Conservation (phyloP, 2,888 invertebrate genomes). For the Temnothorax unifasciatus region DNA sequence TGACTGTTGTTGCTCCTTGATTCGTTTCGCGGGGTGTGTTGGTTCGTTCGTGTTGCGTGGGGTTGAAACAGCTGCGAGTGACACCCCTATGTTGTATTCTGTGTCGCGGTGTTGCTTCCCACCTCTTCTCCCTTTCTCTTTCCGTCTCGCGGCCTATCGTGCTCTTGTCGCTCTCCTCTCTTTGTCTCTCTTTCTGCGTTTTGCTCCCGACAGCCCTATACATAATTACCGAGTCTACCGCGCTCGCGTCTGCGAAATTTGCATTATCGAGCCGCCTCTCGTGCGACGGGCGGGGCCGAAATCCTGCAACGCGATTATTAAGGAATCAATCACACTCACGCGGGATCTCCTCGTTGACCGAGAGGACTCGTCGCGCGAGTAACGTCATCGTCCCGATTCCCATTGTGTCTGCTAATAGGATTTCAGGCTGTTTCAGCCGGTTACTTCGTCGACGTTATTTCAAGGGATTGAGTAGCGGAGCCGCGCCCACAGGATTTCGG, state of each 20-base stretch:
- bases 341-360: slow-evolving; percentile 37
- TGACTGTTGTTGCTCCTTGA: slow-evolving; percentile 78
- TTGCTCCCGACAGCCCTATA: slow-evolving; percentile 66
- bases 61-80: slow-evolving; percentile 82
- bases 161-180: slow-evolving; percentile 34
- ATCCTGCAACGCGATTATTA: slow-evolving; percentile 74
- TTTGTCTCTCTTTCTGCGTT: slow-evolving; percentile 50
- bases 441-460: slow-evolving; percentile 52
- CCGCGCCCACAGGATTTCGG: slow-evolving; percentile 5
- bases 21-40: slow-evolving; percentile 68
- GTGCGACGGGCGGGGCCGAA: slow-evolving; percentile 52
- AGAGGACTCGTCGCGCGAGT: slow-evolving; percentile 33
- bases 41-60: slow-evolving; percentile 70
- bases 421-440: slow-evolving; percentile 40
- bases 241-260: slow-evolving; percentile 74
- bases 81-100: slow-evolving; percentile 77
- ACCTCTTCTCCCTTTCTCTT: slow-evolving; percentile 26
- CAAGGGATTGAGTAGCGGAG: slow-evolving; percentile 30
- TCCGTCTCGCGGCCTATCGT: slow-evolving; percentile 7
- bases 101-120: slow-evolving; percentile 64
- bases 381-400: slow-evolving; percentile 42
- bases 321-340: slow-evolving; percentile 76
- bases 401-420: slow-evolving; percentile 45
- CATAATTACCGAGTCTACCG: slow-evolving; percentile 78
- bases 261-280: slow-evolving; percentile 75